A percentile compares a stretch with the other conserved stretches of the same genome.
Evolutionary conservation across 2,797 vertebrate species (phyloP).

Genomic region (Enteromius paludinosus): DNA sequence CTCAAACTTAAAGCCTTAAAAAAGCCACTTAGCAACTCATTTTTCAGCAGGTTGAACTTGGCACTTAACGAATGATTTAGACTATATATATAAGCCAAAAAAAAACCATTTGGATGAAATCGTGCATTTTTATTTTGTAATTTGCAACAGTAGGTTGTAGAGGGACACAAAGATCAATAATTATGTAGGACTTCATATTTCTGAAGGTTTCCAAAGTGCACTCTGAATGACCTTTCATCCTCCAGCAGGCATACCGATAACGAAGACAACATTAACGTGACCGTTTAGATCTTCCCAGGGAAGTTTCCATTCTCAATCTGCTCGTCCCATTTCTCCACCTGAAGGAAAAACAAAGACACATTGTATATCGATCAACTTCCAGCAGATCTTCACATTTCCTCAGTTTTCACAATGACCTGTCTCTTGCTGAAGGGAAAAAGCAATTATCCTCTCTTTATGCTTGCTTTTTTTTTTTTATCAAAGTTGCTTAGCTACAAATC

Average conservation of each 20-base stretch:
- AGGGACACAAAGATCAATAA: slow-evolving; percentile 12
- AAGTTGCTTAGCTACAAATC: neutral
- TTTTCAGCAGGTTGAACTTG: neutral
- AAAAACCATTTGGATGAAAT: neutral
- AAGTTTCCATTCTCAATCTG: slow-evolving; percentile 77
- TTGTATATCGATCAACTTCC: neutral
- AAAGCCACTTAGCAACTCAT: neutral
- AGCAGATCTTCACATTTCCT: neutral
- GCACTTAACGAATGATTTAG: neutral
- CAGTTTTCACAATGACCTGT: neutral
- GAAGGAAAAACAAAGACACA: slow-evolving; percentile 40
- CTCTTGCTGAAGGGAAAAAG: neutral
- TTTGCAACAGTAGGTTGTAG: slow-evolving; percentile 23
- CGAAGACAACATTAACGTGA: neutral
- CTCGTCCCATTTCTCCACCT: slow-evolving; percentile 80
- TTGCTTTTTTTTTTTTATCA: too few species aligned
- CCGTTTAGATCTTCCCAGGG: slow-evolving; percentile 77
- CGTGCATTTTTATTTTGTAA: slow-evolving; percentile 60
- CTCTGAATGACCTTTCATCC: slow-evolving; percentile 10
- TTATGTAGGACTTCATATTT: neutral
- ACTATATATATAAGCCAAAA: neutral
- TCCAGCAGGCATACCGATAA: neutral
- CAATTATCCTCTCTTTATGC: neutral
- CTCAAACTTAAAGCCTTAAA: neutral
- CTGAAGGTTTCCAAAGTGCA: neutral